phyloP scores from a whole-genome alignment of 2,888 invertebrate species.

The Drosophila tanythrix region DNA sequence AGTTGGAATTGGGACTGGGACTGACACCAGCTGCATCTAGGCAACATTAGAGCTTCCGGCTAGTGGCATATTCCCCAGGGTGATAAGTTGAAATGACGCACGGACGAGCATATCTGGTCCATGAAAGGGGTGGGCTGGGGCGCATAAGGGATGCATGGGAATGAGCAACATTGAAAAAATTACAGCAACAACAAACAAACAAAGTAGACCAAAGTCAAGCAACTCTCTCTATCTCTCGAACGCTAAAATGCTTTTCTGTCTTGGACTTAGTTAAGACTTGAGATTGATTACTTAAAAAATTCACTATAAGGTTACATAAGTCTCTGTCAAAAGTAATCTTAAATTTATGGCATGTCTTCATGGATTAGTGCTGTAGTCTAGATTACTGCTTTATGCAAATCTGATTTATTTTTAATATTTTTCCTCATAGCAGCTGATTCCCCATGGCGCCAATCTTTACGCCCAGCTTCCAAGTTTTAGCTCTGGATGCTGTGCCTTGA shows the following conservation, averaged over 20 bases:
- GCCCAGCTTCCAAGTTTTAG: constrained; percentile 99
- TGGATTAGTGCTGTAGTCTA: too few relatives aligned
- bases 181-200: constrained; percentile 4
- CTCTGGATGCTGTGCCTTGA: constrained; percentile 97
- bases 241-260: too few relatives aligned
- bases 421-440: too few relatives aligned
- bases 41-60: constrained; percentile 64
- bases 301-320: too few relatives aligned
- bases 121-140: constrained; percentile 16
- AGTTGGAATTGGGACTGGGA: constrained; percentile 6
- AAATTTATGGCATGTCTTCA: too few relatives aligned
- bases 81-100: constrained; percentile 68
- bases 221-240: not conserved
- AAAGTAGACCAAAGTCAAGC: constrained; percentile 22
- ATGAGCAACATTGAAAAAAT: constrained; percentile 7
- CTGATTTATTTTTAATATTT: too few relatives aligned
- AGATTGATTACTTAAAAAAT: too few relatives aligned
- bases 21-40: constrained; percentile 37
- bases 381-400: too few relatives aligned
- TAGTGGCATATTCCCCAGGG: constrained; percentile 55
- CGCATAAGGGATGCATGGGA: constrained; percentile 32
- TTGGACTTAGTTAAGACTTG: too few relatives aligned
- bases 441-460: constrained; percentile 94
- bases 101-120: constrained; percentile 70
- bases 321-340: too few relatives aligned